These are phyloP conservation scores for Coregonus sp. DNA, from an alignment of 2,797 vertebrate species.

Conservation along the genomic window DNA sequence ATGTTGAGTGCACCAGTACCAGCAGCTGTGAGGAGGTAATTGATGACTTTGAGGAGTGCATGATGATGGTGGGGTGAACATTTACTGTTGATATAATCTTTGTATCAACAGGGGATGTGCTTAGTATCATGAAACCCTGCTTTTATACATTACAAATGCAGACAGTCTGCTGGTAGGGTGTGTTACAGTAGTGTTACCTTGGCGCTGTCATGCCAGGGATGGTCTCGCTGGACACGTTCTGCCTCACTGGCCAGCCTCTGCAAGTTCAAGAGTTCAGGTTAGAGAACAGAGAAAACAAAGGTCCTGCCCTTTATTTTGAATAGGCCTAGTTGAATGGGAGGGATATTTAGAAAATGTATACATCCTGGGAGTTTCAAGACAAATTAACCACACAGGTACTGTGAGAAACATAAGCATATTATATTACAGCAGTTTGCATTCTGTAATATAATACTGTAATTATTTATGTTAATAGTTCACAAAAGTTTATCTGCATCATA, in stretches of 20 bases:
- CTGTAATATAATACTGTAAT: no score
- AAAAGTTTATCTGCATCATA: no score
- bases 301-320: background rate
- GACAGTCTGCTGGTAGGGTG: background rate
- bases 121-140: background rate
- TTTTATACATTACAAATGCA: background rate
- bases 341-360: background rate
- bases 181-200: slow-evolving; percentile 78
- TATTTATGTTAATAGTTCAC: no score
- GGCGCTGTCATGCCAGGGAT: slow-evolving; percentile 94
- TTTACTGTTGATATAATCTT: background rate
- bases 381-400: no score
- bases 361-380: no score
- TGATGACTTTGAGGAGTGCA: background rate
- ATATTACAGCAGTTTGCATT: no score
- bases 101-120: background rate
- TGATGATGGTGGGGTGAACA: background rate
- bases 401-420: no score
- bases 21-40: no score
- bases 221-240: slow-evolving; percentile 91
- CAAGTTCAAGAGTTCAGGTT: slow-evolving; percentile 31
- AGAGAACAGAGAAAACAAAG: slow-evolving; percentile 13
- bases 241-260: slow-evolving; percentile 91
- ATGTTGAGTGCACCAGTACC: background rate
- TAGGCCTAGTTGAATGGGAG: background rate